Conservation (phyloP, 2,797 vertebrate genomes). For the Chloroceryle amazona region DNA sequence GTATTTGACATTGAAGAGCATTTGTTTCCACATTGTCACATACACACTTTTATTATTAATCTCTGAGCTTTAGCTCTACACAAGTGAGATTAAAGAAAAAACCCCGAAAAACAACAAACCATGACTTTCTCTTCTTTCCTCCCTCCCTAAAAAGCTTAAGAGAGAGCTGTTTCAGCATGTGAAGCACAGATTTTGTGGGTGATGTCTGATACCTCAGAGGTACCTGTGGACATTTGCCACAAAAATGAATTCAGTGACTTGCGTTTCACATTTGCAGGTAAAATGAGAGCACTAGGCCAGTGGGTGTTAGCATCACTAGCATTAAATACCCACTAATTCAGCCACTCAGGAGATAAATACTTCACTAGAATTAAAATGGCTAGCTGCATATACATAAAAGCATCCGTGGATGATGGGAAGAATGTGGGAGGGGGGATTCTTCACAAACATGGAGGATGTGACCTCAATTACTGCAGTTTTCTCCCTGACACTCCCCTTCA, state of each 20-base stretch:
- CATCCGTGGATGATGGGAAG: not conserved
- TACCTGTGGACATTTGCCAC: not conserved
- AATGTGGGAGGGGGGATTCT: not conserved
- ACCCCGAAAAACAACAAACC: not conserved
- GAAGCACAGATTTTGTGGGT: conserved; percentile 36
- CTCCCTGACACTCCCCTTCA: not conserved
- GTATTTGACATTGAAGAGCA: conserved; percentile 16
- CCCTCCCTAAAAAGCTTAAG: conserved; percentile 3
- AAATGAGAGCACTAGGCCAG: conserved; percentile 1
- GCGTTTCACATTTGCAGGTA: not conserved
- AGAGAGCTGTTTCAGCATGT: not conserved
- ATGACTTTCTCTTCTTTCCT: not conserved
- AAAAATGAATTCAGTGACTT: not conserved
- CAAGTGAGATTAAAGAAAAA: not conserved
- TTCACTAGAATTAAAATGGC: conserved; percentile 31
- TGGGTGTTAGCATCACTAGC: conserved; percentile 25
- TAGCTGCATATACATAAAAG: conserved; percentile 19
- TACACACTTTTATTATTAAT: conserved; percentile 16
- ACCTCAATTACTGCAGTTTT: not conserved
- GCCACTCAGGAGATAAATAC: conserved; percentile 36
- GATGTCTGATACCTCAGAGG: not conserved
- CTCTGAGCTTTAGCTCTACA: not conserved
- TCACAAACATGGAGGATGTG: not conserved
- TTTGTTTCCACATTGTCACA: conserved; percentile 53
- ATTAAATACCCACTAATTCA: conserved; percentile 39